Evolutionary conservation across 2,888 invertebrate species (phyloP), one percentile per base, ranked within the genome.

Genomic region (Microctonus brassicae): DNA sequence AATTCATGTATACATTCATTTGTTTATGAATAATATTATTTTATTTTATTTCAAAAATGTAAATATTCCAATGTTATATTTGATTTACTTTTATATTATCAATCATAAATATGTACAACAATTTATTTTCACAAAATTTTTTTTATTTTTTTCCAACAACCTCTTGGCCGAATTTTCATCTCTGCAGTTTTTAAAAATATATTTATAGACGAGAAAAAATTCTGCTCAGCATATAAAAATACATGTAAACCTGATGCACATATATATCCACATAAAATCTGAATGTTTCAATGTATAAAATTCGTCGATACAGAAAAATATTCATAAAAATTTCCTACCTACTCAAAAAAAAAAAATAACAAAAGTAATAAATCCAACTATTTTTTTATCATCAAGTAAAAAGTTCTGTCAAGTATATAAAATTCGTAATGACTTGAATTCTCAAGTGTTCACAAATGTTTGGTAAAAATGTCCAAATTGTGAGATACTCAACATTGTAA

Each of bases 401-500:
- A 39, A n/a, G n/a, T n/a, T 39, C n/a, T 39, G 39, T 39, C 39
- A 13, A 39, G 39, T 13, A 39, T n/a, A 39, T 13, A 39, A 13
- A 39, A 39, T 39, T n/a, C n/a, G n/a, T 39, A n/a, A 39, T 39
- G 39, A n/a, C n/a, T 39, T 39, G n/a, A 39, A n/a, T 39, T 39
- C 39, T 39, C 39, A 39, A 39, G 39, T 39, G 39, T 39, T 39
- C 39, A 39, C 39, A 39, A 39, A 39, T 39, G n/a, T 57, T 57
- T 13, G 26, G n/a, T n/a, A 29, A 29, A 57, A 57, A 29, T 13
- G 57, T 57, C 29, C 26, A 57, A 57, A 57, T 5, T n/a, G 39
- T 5, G 57, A 57, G 20, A 53, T 57, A 57, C 26, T 57, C 29
- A n/a, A 29, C 57, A 29, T 57, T n/a, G 57, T 57, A 26, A 29